Base-by-base conservation (phyloP, 92 coral and sea anemone genomes). In the Anthopleura xanthogrammica region DNA sequence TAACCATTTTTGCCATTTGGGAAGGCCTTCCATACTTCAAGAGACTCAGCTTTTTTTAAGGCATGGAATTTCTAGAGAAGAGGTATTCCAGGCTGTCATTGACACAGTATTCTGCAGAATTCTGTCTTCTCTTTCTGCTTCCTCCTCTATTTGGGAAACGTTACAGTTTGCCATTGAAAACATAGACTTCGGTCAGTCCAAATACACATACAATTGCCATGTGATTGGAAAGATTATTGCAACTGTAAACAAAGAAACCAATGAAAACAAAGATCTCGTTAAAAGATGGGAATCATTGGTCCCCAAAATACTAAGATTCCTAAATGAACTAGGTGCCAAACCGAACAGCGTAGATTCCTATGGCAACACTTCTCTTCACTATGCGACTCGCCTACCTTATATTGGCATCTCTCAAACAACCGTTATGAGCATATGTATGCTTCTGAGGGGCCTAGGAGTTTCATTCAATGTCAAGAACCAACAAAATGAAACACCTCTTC, bases 341-440 rank as follows among this genome's bases (percentile, higher is more conserved):
- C 58, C 58, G 16, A 22, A 50, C 65, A 39, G 87, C 46, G 82
- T 36, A 13, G 87, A 84, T 77, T 60, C 62, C 16, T 19, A 76
- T 24, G 87, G 87, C 23, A 84, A 84, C 77, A 84, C 87, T 29
- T 78, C 83, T 52, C 62, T 77, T 78, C 83, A 77, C 48, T 22
- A 77, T 54, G 60, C 71, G 7, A 17, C 57, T 65, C 11, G 20
- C 16, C 70, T 85, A 64, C 83, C 87, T 16, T 66, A 62, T 16
- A 8, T 56, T 56, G 83, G 87, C 50, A 76, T 77, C 23, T 41
- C 80, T 43, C 36, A 72, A 4, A 79, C 81, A 22, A 48, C 57
- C 64, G 78, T 77, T 14, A 39, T 76, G 39, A 65, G 22, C 3
- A 78, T 85, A 5, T 77, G 57, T 16, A 2, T 4, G 13, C 40